Percentiles rank a stretch among this genome's conserved stretches.
These are phyloP conservation scores for Cephus rjabovi DNA, from an alignment of 2,888 invertebrate species.

Conservation along the genomic window DNA sequence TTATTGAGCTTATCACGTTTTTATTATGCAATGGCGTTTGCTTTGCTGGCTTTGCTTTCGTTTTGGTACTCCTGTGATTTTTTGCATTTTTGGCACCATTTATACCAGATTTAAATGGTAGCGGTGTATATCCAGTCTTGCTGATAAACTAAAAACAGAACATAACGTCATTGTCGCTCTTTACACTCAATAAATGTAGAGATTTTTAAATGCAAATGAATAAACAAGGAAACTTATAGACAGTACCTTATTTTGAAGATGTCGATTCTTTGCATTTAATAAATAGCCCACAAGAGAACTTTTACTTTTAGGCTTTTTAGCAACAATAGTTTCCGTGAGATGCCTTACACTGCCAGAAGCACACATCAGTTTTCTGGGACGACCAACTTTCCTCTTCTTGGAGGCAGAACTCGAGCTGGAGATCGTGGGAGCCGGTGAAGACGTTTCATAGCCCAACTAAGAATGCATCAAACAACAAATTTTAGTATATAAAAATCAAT, in stretches of 20 bases:
- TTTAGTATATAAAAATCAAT: not conserved
- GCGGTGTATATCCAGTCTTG: slow-evolving; percentile 49
- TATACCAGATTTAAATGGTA: slow-evolving; percentile 51
- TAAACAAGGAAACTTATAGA: not conserved
- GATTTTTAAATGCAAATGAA: not conserved
- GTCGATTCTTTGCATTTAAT: slow-evolving; percentile 75
- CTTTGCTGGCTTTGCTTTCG: slow-evolving; percentile 53
- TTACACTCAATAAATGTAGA: not conserved
- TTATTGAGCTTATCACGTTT: slow-evolving; percentile 60
- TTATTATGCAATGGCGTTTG: slow-evolving; percentile 60
- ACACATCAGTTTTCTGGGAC: slow-evolving; percentile 80
- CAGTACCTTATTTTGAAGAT: slow-evolving; percentile 63
- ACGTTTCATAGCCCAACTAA: slow-evolving; percentile 50
- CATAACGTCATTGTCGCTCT: not conserved
- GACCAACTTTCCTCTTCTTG: slow-evolving; percentile 85
- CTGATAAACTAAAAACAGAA: slow-evolving; percentile 39
- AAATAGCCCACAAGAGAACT: slow-evolving; percentile 76
- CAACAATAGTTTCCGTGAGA: slow-evolving; percentile 83
- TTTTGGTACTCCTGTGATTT: slow-evolving; percentile 46
- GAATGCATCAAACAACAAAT: slow-evolving; percentile 2
- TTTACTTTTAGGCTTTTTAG: slow-evolving; percentile 82
- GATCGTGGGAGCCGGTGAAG: slow-evolving; percentile 49
- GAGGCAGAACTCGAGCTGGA: slow-evolving; percentile 64
- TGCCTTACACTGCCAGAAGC: slow-evolving; percentile 70
- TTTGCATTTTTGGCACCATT: slow-evolving; percentile 46